A percentile compares a stretch with the other conserved stretches of the same genome.
Conservation (phyloP, 2,888 invertebrate species). For the Harpalus rufipes region DNA sequence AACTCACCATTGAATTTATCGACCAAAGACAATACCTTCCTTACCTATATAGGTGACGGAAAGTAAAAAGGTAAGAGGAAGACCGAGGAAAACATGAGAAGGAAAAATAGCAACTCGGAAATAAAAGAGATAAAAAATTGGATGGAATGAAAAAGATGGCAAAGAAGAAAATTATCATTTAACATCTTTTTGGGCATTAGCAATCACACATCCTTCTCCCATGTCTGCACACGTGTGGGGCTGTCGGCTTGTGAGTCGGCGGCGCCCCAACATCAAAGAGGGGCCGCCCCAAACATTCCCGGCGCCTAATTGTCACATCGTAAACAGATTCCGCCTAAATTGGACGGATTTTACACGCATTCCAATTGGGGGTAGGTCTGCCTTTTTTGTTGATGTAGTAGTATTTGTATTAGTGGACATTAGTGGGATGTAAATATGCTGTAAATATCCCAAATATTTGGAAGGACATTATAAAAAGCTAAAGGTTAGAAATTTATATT, state of each 20-base stretch:
- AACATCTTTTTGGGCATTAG: too few relatives aligned
- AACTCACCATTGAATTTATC: too few relatives aligned
- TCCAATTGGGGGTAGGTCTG: slow-evolving; percentile 54
- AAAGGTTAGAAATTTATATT: too few relatives aligned
- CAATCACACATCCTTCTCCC: background rate
- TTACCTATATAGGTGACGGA: too few relatives aligned
- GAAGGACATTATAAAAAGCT: background rate
- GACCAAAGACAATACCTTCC: too few relatives aligned
- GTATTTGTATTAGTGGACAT: background rate
- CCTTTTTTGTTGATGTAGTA: slow-evolving; percentile 47
- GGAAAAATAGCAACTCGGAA: too few relatives aligned
- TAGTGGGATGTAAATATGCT: slow-evolving; percentile 4
- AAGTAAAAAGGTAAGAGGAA: too few relatives aligned
- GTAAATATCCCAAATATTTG: slow-evolving; percentile 20
- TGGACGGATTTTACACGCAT: slow-evolving; percentile 69
- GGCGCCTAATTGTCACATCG: slow-evolving; percentile 71
- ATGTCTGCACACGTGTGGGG: slow-evolving; percentile 57
- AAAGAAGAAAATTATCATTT: too few relatives aligned
- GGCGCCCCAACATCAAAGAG: slow-evolving; percentile 68
- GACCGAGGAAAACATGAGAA: too few relatives aligned
- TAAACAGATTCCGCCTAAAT: slow-evolving; percentile 70
- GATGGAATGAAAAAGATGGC: too few relatives aligned
- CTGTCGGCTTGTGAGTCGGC: slow-evolving; percentile 60
- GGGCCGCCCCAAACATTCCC: slow-evolving; percentile 51
- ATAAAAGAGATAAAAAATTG: too few relatives aligned